These are phyloP conservation scores for Cactoblastis cactorum DNA, from an alignment of 2,888 invertebrate genomes.

Conservation along the genomic window DNA sequence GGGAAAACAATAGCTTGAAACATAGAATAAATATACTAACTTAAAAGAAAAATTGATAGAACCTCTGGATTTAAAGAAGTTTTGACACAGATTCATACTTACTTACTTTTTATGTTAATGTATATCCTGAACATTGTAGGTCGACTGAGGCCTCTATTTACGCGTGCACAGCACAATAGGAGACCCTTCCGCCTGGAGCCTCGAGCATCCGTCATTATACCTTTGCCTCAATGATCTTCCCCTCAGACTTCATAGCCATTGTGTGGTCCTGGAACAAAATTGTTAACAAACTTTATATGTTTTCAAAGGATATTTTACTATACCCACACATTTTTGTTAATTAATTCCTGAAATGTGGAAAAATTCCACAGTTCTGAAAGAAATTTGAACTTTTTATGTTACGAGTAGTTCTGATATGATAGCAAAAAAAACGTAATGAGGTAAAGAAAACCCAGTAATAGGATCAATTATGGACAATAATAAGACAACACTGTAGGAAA, in stretches of 20 bases:
- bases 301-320: not conserved
- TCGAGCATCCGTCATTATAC: constrained; percentile 28
- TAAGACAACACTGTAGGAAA: no score
- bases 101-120: constrained; percentile 1
- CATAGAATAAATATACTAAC: no score
- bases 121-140: constrained; percentile 20
- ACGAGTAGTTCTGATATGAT: no score
- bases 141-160: constrained; percentile 30
- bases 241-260: constrained; percentile 13
- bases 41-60: no score
- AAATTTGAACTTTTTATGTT: no score
- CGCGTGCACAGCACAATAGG: constrained; percentile 35
- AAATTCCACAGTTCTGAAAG: no score
- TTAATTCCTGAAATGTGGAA: not conserved
- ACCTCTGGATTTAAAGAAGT: no score
- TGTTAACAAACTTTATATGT: constrained; percentile 5
- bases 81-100: not conserved
- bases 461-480: no score
- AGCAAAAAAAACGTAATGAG: no score
- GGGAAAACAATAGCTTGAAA: no score
- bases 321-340: not conserved
- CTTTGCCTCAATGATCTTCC: constrained; percentile 20
- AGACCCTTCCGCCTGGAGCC: constrained; percentile 25
- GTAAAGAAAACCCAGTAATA: no score
- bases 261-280: constrained; percentile 13